Percentiles rank a stretch among this genome's conserved stretches.
These are phyloP conservation scores for Enteromius paludinosus DNA, from an alignment of 2,797 vertebrate genomes.

Conservation along the genomic window DNA sequence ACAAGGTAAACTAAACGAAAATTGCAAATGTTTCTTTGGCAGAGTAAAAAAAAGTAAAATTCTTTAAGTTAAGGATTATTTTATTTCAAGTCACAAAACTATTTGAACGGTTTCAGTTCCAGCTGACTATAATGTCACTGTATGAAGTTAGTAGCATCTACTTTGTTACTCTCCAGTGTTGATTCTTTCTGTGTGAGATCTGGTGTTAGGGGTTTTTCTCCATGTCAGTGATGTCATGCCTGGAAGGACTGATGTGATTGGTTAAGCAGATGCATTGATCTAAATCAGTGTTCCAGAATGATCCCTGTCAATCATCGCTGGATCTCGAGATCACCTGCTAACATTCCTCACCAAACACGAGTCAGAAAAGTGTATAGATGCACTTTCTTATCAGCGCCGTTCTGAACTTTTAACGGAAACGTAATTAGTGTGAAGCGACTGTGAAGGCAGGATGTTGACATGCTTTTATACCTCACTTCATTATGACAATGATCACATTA, in stretches of 20 bases:
- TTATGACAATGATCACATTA: not conserved
- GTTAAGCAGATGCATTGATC: not conserved
- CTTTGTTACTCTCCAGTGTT: not conserved
- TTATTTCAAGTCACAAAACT: not conserved
- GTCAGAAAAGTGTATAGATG: not conserved
- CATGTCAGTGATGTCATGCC: not conserved
- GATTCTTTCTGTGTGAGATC: not conserved
- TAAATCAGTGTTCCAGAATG: not conserved
- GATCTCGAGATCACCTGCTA: not conserved
- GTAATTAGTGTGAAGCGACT: conserved; percentile 3
- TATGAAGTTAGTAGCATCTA: not conserved
- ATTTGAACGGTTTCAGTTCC: not conserved
- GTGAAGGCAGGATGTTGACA: not conserved
- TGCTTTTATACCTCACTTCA: not conserved
- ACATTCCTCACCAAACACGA: not conserved
- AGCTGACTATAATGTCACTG: not conserved
- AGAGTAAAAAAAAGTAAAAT: too few relatives aligned
- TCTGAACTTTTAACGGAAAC: not conserved
- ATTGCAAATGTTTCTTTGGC: too few relatives aligned
- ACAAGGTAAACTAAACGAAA: not conserved
- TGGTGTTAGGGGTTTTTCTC: not conserved
- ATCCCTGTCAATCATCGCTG: not conserved
- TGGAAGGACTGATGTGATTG: not conserved
- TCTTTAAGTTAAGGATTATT: too few relatives aligned
- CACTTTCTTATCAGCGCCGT: not conserved